These are phyloP conservation scores for Abramis brama DNA, from an alignment of 2,113 vertebrate species.

Conservation along the genomic window DNA sequence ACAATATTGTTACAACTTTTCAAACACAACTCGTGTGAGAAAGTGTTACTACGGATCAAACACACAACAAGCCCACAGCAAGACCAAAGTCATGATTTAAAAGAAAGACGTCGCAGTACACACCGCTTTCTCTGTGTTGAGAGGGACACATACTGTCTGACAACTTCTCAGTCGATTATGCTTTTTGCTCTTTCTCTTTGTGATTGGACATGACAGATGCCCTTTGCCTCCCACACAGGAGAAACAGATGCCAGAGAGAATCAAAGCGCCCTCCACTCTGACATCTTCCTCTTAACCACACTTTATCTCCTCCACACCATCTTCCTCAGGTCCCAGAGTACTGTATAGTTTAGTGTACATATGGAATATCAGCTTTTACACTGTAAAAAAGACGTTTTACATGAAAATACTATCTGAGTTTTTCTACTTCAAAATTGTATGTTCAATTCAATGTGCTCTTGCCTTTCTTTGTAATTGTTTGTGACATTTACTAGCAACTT, in stretches of 20 bases:
- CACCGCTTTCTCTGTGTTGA: not conserved
- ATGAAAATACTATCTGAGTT: too few species aligned
- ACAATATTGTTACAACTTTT: not conserved
- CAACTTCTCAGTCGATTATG: constrained; percentile 54
- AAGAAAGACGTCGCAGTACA: not conserved
- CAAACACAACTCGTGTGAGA: not conserved
- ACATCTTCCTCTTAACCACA: not conserved
- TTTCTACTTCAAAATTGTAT: too few species aligned
- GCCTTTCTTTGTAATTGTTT: too few species aligned
- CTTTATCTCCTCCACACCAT: not conserved
- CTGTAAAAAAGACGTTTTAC: not conserved
- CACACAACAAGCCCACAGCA: constrained; percentile 2
- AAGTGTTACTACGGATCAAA: not conserved
- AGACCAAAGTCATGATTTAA: not conserved
- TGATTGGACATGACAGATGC: constrained; percentile 55
- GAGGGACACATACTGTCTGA: not conserved
- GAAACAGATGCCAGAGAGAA: constrained; percentile 50
- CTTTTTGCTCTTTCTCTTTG: constrained; percentile 48
- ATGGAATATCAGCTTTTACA: not conserved
- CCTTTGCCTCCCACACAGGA: constrained; percentile 46
- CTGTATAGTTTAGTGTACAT: not conserved
- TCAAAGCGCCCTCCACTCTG: not conserved
- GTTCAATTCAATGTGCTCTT: too few species aligned
- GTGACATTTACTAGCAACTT: too few species aligned
- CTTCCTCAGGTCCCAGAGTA: constrained; percentile 5